Conservation (phyloP, 2,797 vertebrate genomes). For the Sebastes melanostomus region DNA sequence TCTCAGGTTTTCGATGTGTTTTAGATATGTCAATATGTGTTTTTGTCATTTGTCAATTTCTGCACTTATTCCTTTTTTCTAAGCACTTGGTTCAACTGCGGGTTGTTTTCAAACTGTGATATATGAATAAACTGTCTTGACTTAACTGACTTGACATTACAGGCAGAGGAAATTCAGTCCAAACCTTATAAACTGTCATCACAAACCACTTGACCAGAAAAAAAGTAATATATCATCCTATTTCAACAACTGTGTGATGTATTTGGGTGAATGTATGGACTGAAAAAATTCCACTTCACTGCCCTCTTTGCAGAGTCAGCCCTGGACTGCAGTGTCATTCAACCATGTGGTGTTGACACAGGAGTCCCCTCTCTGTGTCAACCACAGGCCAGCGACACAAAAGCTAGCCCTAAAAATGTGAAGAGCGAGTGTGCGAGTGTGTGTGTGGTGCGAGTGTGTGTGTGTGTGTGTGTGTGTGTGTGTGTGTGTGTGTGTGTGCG, state of each 20-base stretch:
- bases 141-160: not conserved
- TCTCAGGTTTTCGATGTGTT: too few species aligned
- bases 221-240: too few species aligned
- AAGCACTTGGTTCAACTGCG: too few species aligned
- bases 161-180: not conserved
- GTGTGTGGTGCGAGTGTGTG: not conserved
- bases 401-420: conserved; percentile 20
- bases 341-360: conserved; percentile 63
- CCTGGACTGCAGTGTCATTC: conserved; percentile 37
- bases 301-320: not conserved
- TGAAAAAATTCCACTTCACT: not conserved
- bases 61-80: too few species aligned
- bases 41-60: too few species aligned
- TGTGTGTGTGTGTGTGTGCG: not conserved
- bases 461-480: not conserved
- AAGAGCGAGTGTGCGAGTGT: not conserved
- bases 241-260: too few species aligned
- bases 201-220: not conserved
- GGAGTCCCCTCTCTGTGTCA: conserved; percentile 57
- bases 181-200: not conserved
- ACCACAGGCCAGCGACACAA: conserved; percentile 45
- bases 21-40: too few species aligned
- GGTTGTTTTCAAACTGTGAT: too few species aligned
- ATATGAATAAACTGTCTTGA: too few species aligned
- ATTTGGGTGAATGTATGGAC: too few species aligned